Base-by-base conservation (phyloP, 2,888 invertebrate species). In the Erebia aethiops region DNA sequence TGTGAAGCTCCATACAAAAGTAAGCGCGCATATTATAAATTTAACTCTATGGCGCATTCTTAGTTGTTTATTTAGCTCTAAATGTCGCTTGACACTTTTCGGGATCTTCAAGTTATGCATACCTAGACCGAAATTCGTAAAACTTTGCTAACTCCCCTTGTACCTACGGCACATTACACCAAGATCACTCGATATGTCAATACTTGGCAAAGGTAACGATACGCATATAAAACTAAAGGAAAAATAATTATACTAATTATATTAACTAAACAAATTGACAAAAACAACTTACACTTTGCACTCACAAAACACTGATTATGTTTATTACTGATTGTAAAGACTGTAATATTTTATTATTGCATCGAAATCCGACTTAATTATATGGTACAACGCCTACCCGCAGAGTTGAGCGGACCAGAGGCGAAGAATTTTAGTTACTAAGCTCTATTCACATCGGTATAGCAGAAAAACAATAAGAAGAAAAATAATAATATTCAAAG, bases 251-350 rank as follows among this genome's bases (percentile, higher is more conserved):
- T 63, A 63, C 62, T 67, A 67, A 71, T 61, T 41, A 58, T 14
- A 58, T 18, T 57, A 21, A 54, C 41, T 14, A 52, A 63, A 79
- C 77, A 79, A 80, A 79, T 11, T 41, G 60, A 71, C 51, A 67
- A 67, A 84, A 84, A 83, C 87, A 87, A 88, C 16, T 89, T 84
- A 76, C 74, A 80, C 79, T 80, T 77, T 80, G 81, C 81, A 82
- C 81, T 79, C 52, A n/a, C 49, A 64, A 56, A 66, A 56, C 65
- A 49, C 16, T 43, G 1, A 5, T 26, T 26, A 18, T 49, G n/a
- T 64, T 54, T 63, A 21, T 46, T 60, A 71, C 52, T 64, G 66
- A 69, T 14, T 57, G 70, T 63, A 54, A 67, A 43, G 49, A 64
- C 52, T 2, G 5, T 52, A n/a, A 52, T n/a, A 51, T 46, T 52